Evolutionary conservation across 2,888 invertebrate species (phyloP).

Genomic region (Smittia sp.): DNA sequence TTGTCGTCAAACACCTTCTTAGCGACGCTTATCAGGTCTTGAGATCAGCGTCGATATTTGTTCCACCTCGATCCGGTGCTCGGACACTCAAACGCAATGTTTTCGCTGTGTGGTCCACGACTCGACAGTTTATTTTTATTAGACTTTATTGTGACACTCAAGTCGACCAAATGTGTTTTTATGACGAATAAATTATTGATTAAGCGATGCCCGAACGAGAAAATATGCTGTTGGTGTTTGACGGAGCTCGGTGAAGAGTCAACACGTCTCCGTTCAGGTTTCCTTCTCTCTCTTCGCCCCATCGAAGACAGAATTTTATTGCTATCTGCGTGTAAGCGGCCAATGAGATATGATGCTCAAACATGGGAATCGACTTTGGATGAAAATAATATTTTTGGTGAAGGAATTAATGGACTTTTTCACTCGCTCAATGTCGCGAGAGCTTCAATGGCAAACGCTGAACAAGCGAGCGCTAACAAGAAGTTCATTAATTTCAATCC

Average conservation of each 20-base stretch:
- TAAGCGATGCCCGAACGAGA: constrained; percentile 27
- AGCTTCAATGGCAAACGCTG: not conserved
- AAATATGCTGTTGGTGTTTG: constrained; percentile 1
- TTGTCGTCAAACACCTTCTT: no score
- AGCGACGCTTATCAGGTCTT: no score
- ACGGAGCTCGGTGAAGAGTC: not conserved
- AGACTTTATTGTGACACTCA: constrained; percentile 32
- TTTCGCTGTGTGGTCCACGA: constrained; percentile 26
- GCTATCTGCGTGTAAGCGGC: not conserved
- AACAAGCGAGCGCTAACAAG: no score
- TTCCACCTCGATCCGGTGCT: no score
- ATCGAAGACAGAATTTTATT: not conserved
- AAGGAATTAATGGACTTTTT: constrained; percentile 1
- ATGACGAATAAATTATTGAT: constrained; percentile 41
- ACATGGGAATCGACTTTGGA: constrained; percentile 19
- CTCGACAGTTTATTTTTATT: constrained; percentile 35
- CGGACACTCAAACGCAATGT: no score
- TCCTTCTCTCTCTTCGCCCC: not conserved
- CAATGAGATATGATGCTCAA: constrained; percentile 10
- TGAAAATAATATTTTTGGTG: not conserved
- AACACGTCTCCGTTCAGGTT: not conserved
- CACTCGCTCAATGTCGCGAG: not conserved
- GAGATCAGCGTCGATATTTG: no score
- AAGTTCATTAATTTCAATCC: no score
- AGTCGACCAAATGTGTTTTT: constrained; percentile 39